Evolutionary conservation across 1,140 invertebrate genomes (phyloP), one percentile per base, ranked within the genome.

Genomic region (Hylaeus anthracinus): DNA sequence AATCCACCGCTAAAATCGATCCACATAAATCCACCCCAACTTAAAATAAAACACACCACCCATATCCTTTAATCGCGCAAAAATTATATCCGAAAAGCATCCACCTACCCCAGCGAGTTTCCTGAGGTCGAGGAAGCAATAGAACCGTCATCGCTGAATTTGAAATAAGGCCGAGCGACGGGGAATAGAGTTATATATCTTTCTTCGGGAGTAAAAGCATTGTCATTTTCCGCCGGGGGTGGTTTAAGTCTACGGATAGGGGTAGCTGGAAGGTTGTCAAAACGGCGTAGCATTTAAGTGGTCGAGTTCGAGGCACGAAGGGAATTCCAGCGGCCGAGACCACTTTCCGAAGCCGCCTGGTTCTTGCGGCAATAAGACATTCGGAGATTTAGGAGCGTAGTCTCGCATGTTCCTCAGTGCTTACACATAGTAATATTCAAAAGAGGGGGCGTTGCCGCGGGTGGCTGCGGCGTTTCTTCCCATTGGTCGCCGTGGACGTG

Each of bases 391-490:
- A 60, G 69, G 39, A 39, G 70, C 79, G 55, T 60, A 48, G 12
- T 56, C 77, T 87, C 93, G 92, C 92, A 93, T 93, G 92, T 88
- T 90, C 85, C 86, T 88, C 83, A 88, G 91, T 86, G 90, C 91
- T 93, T 93, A 90, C 87, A 89, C 89, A 88, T 90, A 90, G 88
- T 91, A 93, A 93, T 93, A 93, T 93, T 93, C 92, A 93, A 93
- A 93, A 91, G 91, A 92, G 92, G 84, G 84, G 92, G 92, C 92
- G 92, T 92, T 84, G 77, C 84, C 81, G 87, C 79, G 76, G 26
- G 77, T 76, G 85, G 83, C 87, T 72, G 81, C 80, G 85, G 85
- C 84, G 85, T 91, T 91, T 90, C 88, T 87, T 81, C 86, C 84
- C 88, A 88, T 89, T 90, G 79, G 90, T 89, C 88, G 83, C 88